phyloP scores from a whole-genome alignment of 2,797 vertebrate genomes.

The Sebastes minor region DNA sequence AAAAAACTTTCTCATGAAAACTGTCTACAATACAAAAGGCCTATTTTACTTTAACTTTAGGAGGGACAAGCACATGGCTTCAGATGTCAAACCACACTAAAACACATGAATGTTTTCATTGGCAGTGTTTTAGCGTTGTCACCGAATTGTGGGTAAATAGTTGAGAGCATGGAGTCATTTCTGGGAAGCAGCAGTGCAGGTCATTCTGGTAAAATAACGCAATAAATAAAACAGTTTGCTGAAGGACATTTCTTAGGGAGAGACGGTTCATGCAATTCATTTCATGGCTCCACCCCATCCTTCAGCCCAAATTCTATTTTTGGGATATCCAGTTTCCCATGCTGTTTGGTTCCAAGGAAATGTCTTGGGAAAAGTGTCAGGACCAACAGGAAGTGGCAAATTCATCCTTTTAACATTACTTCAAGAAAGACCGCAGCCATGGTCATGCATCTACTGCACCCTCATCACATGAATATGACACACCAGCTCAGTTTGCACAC shows the following conservation, averaged over 20 bases:
- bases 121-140: background rate
- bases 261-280: too few species aligned
- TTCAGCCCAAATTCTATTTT: background rate
- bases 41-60: background rate
- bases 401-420: background rate
- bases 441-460: slow-evolving; percentile 1
- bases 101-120: background rate
- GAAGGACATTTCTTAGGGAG: background rate
- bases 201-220: background rate
- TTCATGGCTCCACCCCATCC: background rate
- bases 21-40: background rate
- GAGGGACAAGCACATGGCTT: background rate
- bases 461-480: slow-evolving; percentile 24
- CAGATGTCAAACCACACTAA: background rate
- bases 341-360: background rate
- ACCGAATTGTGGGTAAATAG: background rate
- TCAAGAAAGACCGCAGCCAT: background rate
- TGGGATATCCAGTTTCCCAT: background rate
- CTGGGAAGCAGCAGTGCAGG: background rate
- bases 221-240: background rate
- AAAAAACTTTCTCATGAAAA: background rate
- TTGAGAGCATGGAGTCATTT: background rate
- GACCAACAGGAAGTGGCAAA: background rate
- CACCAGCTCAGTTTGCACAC: slow-evolving; percentile 1
- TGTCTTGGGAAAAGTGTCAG: background rate